Base-by-base conservation (phyloP, 2,797 vertebrate species). In the Novumbra hubbsi region DNA sequence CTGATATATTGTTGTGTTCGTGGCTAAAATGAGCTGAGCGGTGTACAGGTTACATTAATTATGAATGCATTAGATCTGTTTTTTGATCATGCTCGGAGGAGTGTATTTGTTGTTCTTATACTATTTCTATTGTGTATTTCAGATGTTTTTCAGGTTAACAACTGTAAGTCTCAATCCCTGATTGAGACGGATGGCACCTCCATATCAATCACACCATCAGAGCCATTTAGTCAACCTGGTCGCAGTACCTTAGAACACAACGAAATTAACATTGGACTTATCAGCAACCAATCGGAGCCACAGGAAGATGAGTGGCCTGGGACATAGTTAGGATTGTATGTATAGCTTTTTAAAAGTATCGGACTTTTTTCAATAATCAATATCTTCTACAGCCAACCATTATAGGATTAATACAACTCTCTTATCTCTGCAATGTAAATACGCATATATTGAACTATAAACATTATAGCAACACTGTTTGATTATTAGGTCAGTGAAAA, bases 291-390 rank as follows among this genome's bases (percentile, higher is more conserved):
- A n/a, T 93, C 92, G 0, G 91, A 94, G 83, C 92, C 93, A 2
- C 92, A 93, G 77, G 92, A 94, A 80, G 89, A 93, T 12, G 93
- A 94, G 86, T 94, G 91, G 90, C 84, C 88, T 1, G 91, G 83
- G 69, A 84, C 86, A 69, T 90, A 81, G 83, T 8, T 12, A 2
- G 4, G 27, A 21, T 19, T 71, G 28, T 50, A 67, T 62, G n/a
- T 28, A 34, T 73, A 4, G 11, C 19, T 68, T 12, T 17, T 69
- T 41, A 63, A 14, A 63, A 5, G 19, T 11, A 66, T 19, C 38
- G 6, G 41, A 64, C 14, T 17, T 57, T 24, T 9, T 55, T 8
- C 52, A 57, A 57, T 3, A 8, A 57, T 21, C 9, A 57, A 57
- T 8, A 57, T 21, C 55, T 24, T 11, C 21, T 6, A 7, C 14